Base-by-base conservation (phyloP, 2,113 vertebrate species). In the Mellivora capensis region DNA sequence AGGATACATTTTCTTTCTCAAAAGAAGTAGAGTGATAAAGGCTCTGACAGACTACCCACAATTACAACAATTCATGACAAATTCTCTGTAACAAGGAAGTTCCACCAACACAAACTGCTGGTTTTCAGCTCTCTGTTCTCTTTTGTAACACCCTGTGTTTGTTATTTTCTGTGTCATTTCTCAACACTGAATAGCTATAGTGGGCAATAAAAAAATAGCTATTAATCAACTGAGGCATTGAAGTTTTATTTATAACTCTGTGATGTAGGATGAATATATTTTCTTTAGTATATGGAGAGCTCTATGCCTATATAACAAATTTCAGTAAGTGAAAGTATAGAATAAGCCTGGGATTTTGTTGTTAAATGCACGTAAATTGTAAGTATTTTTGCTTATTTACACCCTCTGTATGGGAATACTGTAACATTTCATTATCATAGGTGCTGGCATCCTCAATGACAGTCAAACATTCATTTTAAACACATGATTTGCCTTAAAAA, bases 321-420 rank as follows among this genome's bases (percentile, higher is more conserved):
- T 93, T 91, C 47, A 87, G 31, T 79, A 18, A 59, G 87, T n/a
- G 6, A 2, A 87, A 69, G 0, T 49, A 76, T 79, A 6, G 59
- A 93, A 83, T 93, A 94, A 89, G 11, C 59, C 47, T 42, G 1
- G 13, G 1, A 57, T 90, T 20, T 31, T 96, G 31, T 29, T 96
- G 31, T 61, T 85, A 72, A 76, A 83, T 85, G 39, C 29, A 96
- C 97, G 61, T 64, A 49, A 47, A 95, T 93, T 84, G 44, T 25
- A 97, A 85, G 74, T 79, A 80, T 91, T 90, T 95, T 87, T 71
- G 34, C 61, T 94, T 83, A 83, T 74, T 90, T 12, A 54, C 47
- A 3, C 31, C 17, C 72, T 92, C 54, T 81, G 7, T 87, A 42
- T 3, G 31, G 44, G 95, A 92, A 87, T 54, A 6, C 3, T 69